phyloP scores from a whole-genome alignment of 2,888 invertebrate species.

The Patella depressa region DNA sequence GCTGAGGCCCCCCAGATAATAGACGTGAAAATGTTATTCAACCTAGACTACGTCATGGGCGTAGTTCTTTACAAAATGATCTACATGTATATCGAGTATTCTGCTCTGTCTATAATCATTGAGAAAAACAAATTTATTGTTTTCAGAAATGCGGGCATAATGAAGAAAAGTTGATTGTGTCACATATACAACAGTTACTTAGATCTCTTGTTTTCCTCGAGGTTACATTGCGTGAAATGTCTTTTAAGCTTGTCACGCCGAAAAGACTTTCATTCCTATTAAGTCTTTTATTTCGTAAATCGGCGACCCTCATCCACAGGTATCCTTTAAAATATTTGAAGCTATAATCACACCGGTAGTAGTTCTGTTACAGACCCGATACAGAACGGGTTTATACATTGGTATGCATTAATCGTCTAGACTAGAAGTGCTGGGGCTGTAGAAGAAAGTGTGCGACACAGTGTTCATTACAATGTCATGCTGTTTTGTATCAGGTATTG shows the following conservation, averaged over 20 bases:
- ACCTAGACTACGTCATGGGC: too few species aligned
- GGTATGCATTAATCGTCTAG: too few species aligned
- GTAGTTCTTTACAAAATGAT: too few species aligned
- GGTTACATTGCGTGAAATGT: neutral
- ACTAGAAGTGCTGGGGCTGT: too few species aligned
- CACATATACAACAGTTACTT: neutral
- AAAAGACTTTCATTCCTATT: neutral
- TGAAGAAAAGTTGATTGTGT: neutral
- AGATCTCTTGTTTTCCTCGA: neutral
- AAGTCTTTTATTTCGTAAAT: neutral
- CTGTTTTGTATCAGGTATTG: too few species aligned
- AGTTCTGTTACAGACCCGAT: too few species aligned
- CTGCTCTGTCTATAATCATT: neutral
- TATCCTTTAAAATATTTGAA: neutral
- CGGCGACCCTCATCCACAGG: neutral
- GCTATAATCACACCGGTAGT: neutral
- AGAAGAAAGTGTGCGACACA: too few species aligned
- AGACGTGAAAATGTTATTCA: too few species aligned
- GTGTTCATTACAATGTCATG: too few species aligned
- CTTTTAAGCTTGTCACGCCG: neutral
- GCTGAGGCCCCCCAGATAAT: too few species aligned
- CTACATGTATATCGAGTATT: neutral
- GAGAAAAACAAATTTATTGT: neutral
- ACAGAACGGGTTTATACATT: too few species aligned
- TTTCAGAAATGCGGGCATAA: neutral